Percentiles rank a stretch among this genome's conserved stretches.
These are phyloP conservation scores for Yponomeuta malinellus DNA, from an alignment of 2,888 invertebrate genomes.

Conservation along the genomic window DNA sequence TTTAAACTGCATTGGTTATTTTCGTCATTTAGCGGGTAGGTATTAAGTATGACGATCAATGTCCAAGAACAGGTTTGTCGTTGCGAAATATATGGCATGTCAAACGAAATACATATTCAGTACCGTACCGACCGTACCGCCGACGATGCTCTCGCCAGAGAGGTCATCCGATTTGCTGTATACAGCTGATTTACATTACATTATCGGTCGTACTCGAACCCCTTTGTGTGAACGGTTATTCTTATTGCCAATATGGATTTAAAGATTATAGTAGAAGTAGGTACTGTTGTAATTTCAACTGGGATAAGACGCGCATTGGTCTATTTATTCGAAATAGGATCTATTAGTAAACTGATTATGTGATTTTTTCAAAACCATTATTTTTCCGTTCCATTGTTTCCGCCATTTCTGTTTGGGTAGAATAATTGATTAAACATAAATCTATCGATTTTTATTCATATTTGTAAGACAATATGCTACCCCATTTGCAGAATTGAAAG, in stretches of 20 bases:
- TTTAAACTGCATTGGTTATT: constrained; percentile 1
- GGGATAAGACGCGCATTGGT: too few relatives aligned
- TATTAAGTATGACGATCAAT: constrained; percentile 30
- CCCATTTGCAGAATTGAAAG: background rate
- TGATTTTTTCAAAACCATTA: too few relatives aligned
- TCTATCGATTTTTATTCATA: too few relatives aligned
- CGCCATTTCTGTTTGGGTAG: too few relatives aligned
- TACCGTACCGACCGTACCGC: constrained; percentile 24
- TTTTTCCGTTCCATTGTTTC: too few relatives aligned
- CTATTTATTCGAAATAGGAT: too few relatives aligned
- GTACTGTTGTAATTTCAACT: too few relatives aligned
- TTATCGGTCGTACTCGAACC: background rate
- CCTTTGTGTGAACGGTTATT: background rate
- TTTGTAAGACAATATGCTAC: background rate
- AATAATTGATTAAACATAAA: too few relatives aligned
- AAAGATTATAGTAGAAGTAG: background rate
- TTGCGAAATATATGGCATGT: constrained; percentile 48
- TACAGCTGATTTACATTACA: background rate
- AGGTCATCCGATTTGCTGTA: constrained; percentile 37
- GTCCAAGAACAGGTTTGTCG: constrained; percentile 39
- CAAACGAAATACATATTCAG: constrained; percentile 42
- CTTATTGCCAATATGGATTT: background rate
- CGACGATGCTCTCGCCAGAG: constrained; percentile 39
- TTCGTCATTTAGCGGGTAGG: background rate
- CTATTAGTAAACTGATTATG: too few relatives aligned